Percentiles rank a stretch among this genome's conserved stretches.
phyloP scores from a whole-genome alignment of 1,140 invertebrate species.

The Ruditapes philippinarum region DNA sequence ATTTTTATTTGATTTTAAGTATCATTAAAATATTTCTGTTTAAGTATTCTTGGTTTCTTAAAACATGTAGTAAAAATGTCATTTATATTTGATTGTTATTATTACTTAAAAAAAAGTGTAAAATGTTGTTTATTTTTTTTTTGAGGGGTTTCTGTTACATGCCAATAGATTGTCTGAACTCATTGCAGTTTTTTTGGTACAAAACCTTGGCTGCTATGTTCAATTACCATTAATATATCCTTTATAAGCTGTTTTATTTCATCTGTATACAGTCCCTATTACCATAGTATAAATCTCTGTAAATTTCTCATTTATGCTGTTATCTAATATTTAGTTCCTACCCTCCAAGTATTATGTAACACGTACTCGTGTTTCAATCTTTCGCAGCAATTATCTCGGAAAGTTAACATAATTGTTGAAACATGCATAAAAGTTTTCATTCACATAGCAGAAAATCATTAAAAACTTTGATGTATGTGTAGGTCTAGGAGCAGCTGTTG shows the following conservation, averaged over 20 bases:
- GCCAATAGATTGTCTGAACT: too few relatives aligned
- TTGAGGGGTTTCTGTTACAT: too few relatives aligned
- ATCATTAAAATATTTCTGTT: too few relatives aligned
- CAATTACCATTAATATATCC: too few relatives aligned
- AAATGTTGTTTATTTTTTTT: too few relatives aligned
- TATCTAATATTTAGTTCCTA: slow-evolving; percentile 1
- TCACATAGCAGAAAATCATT: slow-evolving; percentile 52
- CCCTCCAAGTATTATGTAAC: slow-evolving; percentile 47
- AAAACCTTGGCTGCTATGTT: too few relatives aligned
- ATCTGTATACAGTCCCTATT: neutral
- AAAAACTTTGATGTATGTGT: slow-evolving; percentile 58
- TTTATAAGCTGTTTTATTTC: neutral
- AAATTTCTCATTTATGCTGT: neutral
- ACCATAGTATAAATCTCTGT: neutral
- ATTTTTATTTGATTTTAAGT: too few relatives aligned
- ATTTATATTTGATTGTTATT: too few relatives aligned
- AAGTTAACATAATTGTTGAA: slow-evolving; percentile 65
- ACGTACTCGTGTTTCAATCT: slow-evolving; percentile 37
- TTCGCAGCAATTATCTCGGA: slow-evolving; percentile 45
- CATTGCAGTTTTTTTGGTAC: too few relatives aligned
- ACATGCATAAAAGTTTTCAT: slow-evolving; percentile 64
- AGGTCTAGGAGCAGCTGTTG: slow-evolving; percentile 36
- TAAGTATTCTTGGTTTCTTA: too few relatives aligned
- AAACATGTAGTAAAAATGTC: too few relatives aligned
- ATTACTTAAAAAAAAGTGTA: too few relatives aligned